phyloP scores from a whole-genome alignment of 1,140 invertebrate species.

The Pseudomyrmex flavicornis region DNA sequence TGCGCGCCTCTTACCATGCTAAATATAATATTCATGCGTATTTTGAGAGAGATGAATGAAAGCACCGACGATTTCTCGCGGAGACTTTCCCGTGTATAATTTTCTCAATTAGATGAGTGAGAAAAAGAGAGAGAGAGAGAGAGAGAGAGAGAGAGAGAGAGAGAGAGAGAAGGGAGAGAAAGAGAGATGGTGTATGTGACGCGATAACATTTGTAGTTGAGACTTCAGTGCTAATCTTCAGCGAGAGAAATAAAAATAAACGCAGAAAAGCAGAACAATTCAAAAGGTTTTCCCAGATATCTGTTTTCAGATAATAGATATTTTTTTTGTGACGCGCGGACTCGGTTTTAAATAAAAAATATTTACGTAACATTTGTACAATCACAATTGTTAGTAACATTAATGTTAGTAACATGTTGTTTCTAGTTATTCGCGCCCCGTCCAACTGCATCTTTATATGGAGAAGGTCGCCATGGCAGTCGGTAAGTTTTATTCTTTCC shows the following conservation, averaged over 20 bases:
- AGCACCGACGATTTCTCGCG: conserved; percentile 49
- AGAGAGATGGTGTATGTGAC: not conserved
- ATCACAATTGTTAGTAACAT: not conserved
- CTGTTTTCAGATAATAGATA: too few relatives aligned
- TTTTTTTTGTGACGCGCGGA: too few relatives aligned
- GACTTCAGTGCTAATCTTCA: not conserved
- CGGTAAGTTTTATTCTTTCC: conserved; percentile 77
- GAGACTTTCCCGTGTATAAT: conserved; percentile 37
- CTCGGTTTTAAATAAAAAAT: not conserved
- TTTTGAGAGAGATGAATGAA: conserved; percentile 82
- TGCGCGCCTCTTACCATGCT: conserved; percentile 65
- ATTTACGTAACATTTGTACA: conserved; percentile 2
- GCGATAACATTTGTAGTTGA: too few relatives aligned
- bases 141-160: not conserved
- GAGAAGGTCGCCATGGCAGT: conserved; percentile 79
- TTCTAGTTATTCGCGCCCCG: conserved; percentile 65
- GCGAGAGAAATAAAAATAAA: too few relatives aligned
- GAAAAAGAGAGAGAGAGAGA: not conserved
- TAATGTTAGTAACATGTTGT: conserved; percentile 56
- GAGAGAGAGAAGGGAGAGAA: not conserved
- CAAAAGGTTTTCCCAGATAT: not conserved
- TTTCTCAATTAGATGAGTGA: conserved; percentile 15
- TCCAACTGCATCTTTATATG: conserved; percentile 20
- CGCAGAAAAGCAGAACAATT: not conserved
- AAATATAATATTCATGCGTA: conserved; percentile 80